phyloP scores from a whole-genome alignment of 1,140 invertebrate genomes.

The Aphelenchoides avenae region DNA sequence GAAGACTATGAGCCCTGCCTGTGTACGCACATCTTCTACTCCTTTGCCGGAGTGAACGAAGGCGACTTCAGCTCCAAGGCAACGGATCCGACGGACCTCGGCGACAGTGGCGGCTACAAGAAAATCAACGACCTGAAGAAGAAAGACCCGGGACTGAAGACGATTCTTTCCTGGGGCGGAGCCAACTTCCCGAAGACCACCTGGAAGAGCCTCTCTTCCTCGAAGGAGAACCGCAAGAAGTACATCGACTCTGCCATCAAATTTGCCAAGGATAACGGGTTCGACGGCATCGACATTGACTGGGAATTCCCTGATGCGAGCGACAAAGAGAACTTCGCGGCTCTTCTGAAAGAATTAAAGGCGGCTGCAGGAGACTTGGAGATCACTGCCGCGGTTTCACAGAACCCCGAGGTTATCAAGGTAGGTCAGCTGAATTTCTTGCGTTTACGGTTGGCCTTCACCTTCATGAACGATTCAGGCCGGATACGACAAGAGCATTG shows the following conservation, averaged over 20 bases:
- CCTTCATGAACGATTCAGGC: slow-evolving; percentile 52
- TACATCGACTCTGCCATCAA: slow-evolving; percentile 85
- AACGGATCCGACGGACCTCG: no score
- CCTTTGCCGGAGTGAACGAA: no score
- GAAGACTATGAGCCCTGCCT: no score
- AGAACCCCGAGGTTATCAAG: no score
- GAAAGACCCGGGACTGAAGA: slow-evolving; percentile 7
- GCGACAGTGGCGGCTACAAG: slow-evolving; percentile 4
- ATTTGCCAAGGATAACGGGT: slow-evolving; percentile 79
- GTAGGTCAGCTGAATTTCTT: no score
- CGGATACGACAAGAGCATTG: slow-evolving; percentile 54
- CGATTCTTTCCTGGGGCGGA: slow-evolving; percentile 11
- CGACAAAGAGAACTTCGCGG: slow-evolving; percentile 2
- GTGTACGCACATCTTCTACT: no score
- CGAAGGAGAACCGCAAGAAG: slow-evolving; percentile 60
- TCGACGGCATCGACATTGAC: no score
- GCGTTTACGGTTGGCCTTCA: no score
- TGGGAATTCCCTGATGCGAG: slow-evolving; percentile 79
- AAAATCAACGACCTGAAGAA: slow-evolving; percentile 6
- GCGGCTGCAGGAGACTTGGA: slow-evolving; percentile 26
- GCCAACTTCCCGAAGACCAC: neutral
- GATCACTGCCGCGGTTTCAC: slow-evolving; percentile 53
- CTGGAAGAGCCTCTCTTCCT: neutral
- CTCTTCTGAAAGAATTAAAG: slow-evolving; percentile 7
- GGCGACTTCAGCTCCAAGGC: no score